A percentile compares a stretch with the other conserved stretches of the same genome.
These are phyloP conservation scores for Rhysida immarginata DNA, from an alignment of 1,140 invertebrate species.

Conservation along the genomic window DNA sequence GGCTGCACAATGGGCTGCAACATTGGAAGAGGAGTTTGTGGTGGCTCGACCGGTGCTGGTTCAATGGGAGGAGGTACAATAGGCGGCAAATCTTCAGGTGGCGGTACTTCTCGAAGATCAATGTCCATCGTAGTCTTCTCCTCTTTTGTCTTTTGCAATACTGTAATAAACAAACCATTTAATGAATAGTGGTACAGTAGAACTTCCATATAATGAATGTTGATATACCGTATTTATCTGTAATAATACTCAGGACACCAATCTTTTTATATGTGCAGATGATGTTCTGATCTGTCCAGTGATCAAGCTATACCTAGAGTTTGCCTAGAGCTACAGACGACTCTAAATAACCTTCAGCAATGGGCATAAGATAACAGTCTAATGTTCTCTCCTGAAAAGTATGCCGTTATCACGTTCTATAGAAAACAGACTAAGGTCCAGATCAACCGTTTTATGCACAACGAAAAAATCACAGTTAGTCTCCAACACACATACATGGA, in stretches of 20 bases:
- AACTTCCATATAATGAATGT: neutral
- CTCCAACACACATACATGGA: no score
- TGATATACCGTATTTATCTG: neutral
- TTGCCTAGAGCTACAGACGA: no score
- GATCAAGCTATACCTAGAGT: no score
- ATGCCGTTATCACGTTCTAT: no score
- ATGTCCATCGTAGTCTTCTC: neutral
- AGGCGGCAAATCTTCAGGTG: neutral
- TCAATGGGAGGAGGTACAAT: neutral
- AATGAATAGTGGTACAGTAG: neutral
- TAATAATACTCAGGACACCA: neutral
- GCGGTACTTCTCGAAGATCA: neutral
- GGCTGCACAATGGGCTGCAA: conserved; percentile 14
- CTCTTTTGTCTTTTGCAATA: neutral
- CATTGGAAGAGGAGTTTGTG: conserved; percentile 8
- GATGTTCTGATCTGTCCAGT: neutral
- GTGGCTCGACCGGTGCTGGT: conserved; percentile 5
- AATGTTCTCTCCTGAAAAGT: no score
- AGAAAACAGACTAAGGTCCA: no score
- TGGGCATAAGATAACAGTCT: no score
- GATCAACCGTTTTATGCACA: no score
- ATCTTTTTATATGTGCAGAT: neutral
- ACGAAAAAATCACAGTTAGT: no score
- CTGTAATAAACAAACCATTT: neutral
- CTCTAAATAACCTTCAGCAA: no score